Percentiles rank a stretch among this genome's conserved stretches.
phyloP scores from a whole-genome alignment of 2,888 invertebrate genomes.

The Synergus itoensis region DNA sequence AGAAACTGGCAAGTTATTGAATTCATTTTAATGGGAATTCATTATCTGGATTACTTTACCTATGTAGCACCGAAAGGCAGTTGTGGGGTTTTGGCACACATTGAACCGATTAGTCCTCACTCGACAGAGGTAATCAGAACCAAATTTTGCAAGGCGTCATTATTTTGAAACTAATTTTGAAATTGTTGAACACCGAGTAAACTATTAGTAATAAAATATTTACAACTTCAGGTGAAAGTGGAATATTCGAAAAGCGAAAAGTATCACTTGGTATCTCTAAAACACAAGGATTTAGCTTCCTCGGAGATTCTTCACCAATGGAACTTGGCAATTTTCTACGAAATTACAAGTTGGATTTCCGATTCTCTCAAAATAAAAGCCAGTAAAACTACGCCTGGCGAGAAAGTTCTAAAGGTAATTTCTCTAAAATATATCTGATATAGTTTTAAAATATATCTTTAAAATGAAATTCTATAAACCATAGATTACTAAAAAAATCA shows the following conservation, averaged over 20 bases:
- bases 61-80: slow-evolving; percentile 73
- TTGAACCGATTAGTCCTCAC: slow-evolving; percentile 65
- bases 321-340: slow-evolving; percentile 69
- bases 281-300: slow-evolving; percentile 64
- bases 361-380: slow-evolving; percentile 72
- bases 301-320: slow-evolving; percentile 69
- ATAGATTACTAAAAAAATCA: background rate
- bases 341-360: slow-evolving; percentile 68
- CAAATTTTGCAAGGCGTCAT: too few species aligned
- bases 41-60: slow-evolving; percentile 72
- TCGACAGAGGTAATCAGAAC: slow-evolving; percentile 64
- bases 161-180: too few species aligned
- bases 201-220: slow-evolving; percentile 17
- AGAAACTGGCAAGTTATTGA: slow-evolving; percentile 71
- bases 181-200: background rate
- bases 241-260: slow-evolving; percentile 63
- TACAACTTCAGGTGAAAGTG: slow-evolving; percentile 62
- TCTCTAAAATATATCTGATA: background rate
- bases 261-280: slow-evolving; percentile 67
- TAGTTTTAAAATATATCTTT: background rate
- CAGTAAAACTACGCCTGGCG: slow-evolving; percentile 63
- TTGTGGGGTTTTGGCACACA: slow-evolving; percentile 70
- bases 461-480: background rate
- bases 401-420: slow-evolving; percentile 69
- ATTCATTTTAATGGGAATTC: slow-evolving; percentile 67